These are phyloP conservation scores for Acleris cristana DNA, from an alignment of 2,888 invertebrate genomes.

Conservation along the genomic window DNA sequence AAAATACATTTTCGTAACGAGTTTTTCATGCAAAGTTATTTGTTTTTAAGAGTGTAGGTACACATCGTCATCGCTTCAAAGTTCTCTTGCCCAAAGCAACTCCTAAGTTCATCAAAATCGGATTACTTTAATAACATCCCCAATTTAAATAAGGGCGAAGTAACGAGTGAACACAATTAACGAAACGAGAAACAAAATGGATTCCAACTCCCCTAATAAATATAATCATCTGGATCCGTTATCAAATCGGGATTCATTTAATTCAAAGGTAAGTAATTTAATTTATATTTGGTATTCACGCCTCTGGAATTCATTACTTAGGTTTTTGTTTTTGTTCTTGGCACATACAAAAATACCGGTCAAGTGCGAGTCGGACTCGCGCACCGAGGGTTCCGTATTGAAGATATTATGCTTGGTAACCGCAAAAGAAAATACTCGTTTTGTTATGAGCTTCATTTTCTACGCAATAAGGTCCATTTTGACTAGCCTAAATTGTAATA, in stretches of 20 bases:
- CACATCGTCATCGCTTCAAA: too few relatives aligned
- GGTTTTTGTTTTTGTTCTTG: neutral
- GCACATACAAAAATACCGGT: too few relatives aligned
- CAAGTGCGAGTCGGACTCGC: too few relatives aligned
- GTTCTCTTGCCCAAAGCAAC: neutral
- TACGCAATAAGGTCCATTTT: too few relatives aligned
- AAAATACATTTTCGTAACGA: too few relatives aligned
- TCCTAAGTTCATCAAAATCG: neutral
- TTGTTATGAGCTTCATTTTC: too few relatives aligned
- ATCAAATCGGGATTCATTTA: neutral
- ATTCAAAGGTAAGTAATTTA: neutral
- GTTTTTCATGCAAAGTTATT: too few relatives aligned
- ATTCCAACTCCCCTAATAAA: neutral
- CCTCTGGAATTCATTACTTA: neutral
- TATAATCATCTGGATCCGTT: neutral
- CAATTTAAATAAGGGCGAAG: neutral
- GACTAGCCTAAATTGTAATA: too few relatives aligned
- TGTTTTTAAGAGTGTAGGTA: too few relatives aligned
- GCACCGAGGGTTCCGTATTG: too few relatives aligned
- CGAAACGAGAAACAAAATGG: neutral
- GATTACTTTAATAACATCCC: neutral
- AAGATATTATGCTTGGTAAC: too few relatives aligned
- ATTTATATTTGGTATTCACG: neutral
- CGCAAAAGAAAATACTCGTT: too few relatives aligned
- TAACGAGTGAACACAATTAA: constrained; percentile 1